These are phyloP conservation scores for Leptodactylus fallax DNA, from an alignment of 2,797 vertebrate species.

Conservation along the genomic window DNA sequence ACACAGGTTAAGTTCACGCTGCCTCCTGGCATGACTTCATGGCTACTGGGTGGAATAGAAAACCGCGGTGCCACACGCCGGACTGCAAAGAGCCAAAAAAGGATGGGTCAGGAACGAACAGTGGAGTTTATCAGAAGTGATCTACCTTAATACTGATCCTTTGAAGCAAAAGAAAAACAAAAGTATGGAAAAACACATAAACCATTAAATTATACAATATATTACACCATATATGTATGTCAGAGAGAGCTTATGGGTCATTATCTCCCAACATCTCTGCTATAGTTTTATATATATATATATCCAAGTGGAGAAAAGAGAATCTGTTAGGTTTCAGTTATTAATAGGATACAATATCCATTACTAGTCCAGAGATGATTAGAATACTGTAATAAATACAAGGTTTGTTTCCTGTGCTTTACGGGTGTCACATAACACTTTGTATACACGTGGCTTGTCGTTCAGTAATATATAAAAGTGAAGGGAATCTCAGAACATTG, in stretches of 20 bases:
- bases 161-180: neutral
- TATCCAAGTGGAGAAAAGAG: no score
- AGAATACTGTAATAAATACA: neutral
- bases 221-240: no score
- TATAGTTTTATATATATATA: neutral
- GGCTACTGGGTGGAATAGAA: conserved; percentile 96
- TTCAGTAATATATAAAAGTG: neutral
- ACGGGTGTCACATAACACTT: neutral
- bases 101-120: neutral
- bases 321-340: no score
- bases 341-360: no score
- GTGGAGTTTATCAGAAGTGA: neutral
- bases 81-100: conserved; percentile 82
- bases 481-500: neutral
- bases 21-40: conserved; percentile 97
- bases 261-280: neutral
- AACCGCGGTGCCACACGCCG: conserved; percentile 96
- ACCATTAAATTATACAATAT: no score
- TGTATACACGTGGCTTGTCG: neutral
- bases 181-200: neutral
- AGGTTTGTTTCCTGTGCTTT: neutral
- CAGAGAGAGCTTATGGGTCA: no score
- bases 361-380: no score
- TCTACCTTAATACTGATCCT: neutral
- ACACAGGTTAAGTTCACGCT: conserved; percentile 96